Evolutionary conservation across 2,113 vertebrate genomes (phyloP).

Genomic region (Lichenostomus cassidix): DNA sequence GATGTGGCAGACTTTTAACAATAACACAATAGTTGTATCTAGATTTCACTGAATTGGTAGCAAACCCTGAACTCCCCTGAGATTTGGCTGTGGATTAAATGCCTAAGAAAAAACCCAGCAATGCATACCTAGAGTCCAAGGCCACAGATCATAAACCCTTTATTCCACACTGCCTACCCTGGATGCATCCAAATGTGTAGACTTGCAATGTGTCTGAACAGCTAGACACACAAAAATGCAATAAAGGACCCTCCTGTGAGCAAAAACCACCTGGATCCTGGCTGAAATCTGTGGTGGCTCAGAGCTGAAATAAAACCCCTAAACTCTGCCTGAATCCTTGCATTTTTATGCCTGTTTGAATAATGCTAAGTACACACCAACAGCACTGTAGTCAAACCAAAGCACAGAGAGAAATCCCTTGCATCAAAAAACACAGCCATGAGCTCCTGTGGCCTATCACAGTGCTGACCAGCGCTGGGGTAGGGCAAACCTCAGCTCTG

Average conservation of each 20-base stretch:
- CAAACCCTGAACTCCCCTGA: not conserved
- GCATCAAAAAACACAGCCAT: accelerated
- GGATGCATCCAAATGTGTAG: not conserved
- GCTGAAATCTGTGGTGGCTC: not conserved
- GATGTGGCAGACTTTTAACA: not conserved
- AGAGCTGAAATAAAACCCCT: not conserved
- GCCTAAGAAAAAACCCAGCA: not conserved
- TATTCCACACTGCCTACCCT: not conserved
- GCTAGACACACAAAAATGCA: not conserved
- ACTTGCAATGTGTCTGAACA: not conserved
- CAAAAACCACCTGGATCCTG: not conserved
- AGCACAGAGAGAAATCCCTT: not conserved
- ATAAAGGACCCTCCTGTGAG: not conserved
- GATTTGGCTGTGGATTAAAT: not conserved
- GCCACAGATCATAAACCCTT: not conserved
- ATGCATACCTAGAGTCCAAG: not conserved
- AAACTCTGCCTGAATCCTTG: not conserved
- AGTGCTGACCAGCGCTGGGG: not conserved
- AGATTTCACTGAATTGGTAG: not conserved
- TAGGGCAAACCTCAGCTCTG: not conserved
- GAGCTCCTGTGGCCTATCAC: accelerated
- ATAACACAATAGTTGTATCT: not conserved
- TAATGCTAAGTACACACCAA: not conserved
- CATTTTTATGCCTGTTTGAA: not conserved
- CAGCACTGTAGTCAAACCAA: not conserved